phyloP scores from a whole-genome alignment of 2,888 invertebrate species.

The Pachliopta kotzebuea region DNA sequence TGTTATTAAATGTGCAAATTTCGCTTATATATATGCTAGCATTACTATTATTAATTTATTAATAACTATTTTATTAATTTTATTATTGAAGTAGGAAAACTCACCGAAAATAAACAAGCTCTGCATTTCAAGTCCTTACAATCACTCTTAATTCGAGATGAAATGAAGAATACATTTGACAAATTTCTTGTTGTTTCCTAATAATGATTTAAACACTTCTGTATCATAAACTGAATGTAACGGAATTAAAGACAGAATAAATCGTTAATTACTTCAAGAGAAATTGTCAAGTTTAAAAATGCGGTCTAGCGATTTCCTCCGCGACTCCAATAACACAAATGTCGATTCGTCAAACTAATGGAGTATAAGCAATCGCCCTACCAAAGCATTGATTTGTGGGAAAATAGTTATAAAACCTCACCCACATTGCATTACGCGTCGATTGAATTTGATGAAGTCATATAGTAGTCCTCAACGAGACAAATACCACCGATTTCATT shows the following conservation, averaged over 20 bases:
- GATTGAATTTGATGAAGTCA: neutral
- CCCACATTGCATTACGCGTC: constrained; percentile 6
- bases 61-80: neutral
- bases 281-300: constrained; percentile 7
- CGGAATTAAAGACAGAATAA: neutral
- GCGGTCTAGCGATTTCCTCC: constrained; percentile 6
- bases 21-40: too few species aligned
- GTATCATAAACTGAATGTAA: neutral
- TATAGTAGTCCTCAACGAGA: neutral
- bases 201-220: neutral
- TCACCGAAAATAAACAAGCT: constrained; percentile 12
- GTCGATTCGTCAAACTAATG: constrained; percentile 15
- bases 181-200: neutral
- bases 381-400: constrained; percentile 25
- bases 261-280: neutral
- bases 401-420: constrained; percentile 22
- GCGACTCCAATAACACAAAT: constrained; percentile 19
- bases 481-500: too few species aligned
- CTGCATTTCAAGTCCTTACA: constrained; percentile 6
- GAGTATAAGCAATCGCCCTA: constrained; percentile 23
- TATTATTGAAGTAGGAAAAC: neutral
- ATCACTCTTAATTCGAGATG: constrained; percentile 15
- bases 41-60: neutral
- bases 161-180: constrained; percentile 4
- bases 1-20: too few species aligned